Base-by-base conservation (phyloP, 2,888 invertebrate species). In the Pilophorus perplexus region DNA sequence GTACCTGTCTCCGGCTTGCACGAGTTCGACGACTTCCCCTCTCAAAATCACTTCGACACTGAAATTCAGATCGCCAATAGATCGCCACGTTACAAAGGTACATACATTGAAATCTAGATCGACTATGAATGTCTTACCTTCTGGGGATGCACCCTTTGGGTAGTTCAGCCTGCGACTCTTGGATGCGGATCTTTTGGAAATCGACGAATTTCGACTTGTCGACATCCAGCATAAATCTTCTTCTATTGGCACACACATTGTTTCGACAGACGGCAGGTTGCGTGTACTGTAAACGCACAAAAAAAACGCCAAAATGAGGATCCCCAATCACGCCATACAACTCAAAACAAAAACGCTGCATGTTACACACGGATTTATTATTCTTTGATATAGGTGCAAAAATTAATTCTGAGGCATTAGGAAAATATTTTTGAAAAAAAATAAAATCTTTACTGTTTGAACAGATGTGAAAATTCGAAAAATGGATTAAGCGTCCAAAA, bases 111-210 rank as follows among this genome's bases (percentile, higher is more conserved):
- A 60, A 10, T 46, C 18, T 2, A 62, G n/a, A 60, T 48, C n/a
- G 16, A 1, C 20, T 8, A 52, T 52, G 52, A 38, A 27, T 22
- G 2, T 23, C 25, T 68, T 73, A 83, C 82, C 94, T 94, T 38
- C 99, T 83, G 0, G 99, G 99, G 74, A 99, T 96, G 74, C 93
- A 92, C 2, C 99, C 99, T 48, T 97, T 80, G 0, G 99, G 99
- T 28, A 99, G 79, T 77, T 99, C 99, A 0, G 93, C 87, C 78
- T 99, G 99, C 0, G 94, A 94, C 79, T 99, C 99, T 77, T 99
- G 99, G 71, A 99, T 90, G 64, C 97, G 84, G 2, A 95, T 88
- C 81, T 98, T 99, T 80, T 99, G 99, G 77, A 99, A 99, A 79
- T 99, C 99, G 1, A 98, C 89, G 79, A 99, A 99, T 20, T 86